Evolutionary conservation across 1,140 invertebrate genomes (phyloP).

Genomic region (Lamellibrachia luymesi): DNA sequence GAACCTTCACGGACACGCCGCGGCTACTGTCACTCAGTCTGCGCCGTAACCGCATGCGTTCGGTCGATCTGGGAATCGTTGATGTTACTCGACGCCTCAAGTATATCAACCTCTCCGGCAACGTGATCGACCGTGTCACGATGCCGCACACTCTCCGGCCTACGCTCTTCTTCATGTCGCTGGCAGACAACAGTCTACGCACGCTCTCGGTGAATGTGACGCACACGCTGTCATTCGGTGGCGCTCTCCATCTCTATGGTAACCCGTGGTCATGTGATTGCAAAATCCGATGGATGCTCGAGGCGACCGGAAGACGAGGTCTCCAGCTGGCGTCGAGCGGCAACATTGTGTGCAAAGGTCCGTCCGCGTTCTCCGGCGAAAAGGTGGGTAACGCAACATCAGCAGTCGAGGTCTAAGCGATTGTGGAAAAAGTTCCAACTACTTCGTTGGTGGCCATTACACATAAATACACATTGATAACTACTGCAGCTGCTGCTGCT

Average conservation of each 20-base stretch:
- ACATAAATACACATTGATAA: neutral
- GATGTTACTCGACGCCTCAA: neutral
- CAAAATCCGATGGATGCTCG: neutral
- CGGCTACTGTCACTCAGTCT: neutral
- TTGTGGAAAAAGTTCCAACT: too few species aligned
- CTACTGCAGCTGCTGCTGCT: slow-evolving; percentile 13
- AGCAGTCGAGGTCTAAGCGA: too few species aligned
- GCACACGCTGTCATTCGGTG: neutral
- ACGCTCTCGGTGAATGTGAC: neutral
- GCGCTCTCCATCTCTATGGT: slow-evolving; percentile 1
- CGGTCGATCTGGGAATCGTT: neutral
- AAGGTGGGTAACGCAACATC: too few species aligned
- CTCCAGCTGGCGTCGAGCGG: too few species aligned
- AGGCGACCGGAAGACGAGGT: neutral
- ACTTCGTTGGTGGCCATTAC: too few species aligned
- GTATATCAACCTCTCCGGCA: neutral
- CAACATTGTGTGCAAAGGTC: too few species aligned
- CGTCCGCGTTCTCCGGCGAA: too few species aligned
- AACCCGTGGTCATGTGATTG: slow-evolving; percentile 12
- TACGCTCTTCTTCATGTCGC: slow-evolving; percentile 1
- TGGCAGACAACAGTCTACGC: slow-evolving; percentile 6
- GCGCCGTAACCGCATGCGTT: too few species aligned
- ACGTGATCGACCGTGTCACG: neutral
- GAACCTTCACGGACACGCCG: slow-evolving; percentile 62
- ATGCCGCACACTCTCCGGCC: neutral